A percentile compares a stretch with the other conserved stretches of the same genome.
Evolutionary conservation across 2,888 invertebrate genomes (phyloP).

Genomic region (Melieria crassipennis): DNA sequence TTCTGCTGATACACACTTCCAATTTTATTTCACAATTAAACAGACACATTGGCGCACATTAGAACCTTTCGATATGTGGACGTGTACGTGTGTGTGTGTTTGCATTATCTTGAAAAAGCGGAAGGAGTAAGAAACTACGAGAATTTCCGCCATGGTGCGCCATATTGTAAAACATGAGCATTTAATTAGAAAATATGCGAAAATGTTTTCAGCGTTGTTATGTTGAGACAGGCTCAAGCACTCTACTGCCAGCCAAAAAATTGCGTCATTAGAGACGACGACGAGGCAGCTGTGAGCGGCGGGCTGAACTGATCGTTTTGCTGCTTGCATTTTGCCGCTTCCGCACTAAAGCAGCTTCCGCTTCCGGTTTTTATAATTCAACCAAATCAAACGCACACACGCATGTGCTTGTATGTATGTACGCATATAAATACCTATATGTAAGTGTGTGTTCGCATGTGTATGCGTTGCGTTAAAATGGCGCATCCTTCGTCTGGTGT

Average conservation of each 20-base stretch:
- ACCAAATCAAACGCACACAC: not conserved
- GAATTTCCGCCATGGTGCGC: constrained; percentile 57
- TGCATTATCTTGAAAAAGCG: constrained; percentile 41
- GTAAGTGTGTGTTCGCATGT: not conserved
- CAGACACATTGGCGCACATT: too few relatives aligned
- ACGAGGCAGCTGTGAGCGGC: not conserved
- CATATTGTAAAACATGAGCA: constrained; percentile 61
- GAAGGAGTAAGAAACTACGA: constrained; percentile 55
- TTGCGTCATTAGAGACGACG: not conserved
- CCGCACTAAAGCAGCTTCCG: not conserved
- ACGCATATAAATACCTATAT: constrained; percentile 2
- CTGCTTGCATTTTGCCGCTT: not conserved
- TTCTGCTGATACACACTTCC: too few relatives aligned
- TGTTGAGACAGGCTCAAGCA: not conserved
- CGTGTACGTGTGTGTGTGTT: not conserved
- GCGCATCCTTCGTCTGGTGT: not conserved
- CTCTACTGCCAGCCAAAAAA: not conserved
- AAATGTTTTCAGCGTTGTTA: constrained; percentile 16
- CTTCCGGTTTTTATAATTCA: not conserved
- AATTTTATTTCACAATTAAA: too few relatives aligned
- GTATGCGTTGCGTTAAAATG: not conserved
- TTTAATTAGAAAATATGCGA: constrained; percentile 59
- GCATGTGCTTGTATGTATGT: not conserved
- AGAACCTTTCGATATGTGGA: not conserved
- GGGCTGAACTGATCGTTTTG: not conserved